These are phyloP conservation scores for Drosophila serrata DNA, from an alignment of 1,140 invertebrate species.

Conservation along the genomic window DNA sequence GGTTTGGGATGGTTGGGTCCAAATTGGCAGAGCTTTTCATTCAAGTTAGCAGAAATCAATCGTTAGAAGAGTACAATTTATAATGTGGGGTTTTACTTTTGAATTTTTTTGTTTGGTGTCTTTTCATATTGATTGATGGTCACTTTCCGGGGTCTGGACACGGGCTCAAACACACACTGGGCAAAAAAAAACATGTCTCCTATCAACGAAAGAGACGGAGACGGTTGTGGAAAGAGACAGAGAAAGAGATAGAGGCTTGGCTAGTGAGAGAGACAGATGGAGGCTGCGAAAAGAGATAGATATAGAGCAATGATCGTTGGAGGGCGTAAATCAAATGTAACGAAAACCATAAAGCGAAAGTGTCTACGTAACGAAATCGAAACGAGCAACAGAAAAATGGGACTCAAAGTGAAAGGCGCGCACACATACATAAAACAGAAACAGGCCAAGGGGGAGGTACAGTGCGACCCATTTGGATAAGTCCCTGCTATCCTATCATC, in stretches of 20 bases:
- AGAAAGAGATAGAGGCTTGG: conserved; percentile 5
- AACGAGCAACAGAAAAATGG: conserved; percentile 51
- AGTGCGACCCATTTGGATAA: conserved; percentile 6
- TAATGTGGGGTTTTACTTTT: conserved; percentile 55
- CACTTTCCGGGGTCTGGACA: conserved; percentile 54
- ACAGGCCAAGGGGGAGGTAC: conserved; percentile 16
- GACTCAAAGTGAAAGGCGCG: conserved; percentile 45
- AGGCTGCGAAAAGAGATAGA: conserved; percentile 32
- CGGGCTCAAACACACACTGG: conserved; percentile 32
- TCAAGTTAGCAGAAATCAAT: conserved; percentile 40
- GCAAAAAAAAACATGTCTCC: conserved; percentile 13
- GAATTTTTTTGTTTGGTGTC: conserved; percentile 38
- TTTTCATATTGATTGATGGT: conserved; percentile 26
- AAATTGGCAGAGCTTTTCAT: conserved; percentile 45
- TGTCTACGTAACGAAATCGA: conserved; percentile 45
- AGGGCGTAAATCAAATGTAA: conserved; percentile 42
- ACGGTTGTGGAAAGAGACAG: neutral
- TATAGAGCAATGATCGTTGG: conserved; percentile 39
- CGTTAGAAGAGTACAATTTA: conserved; percentile 18
- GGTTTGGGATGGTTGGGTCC: conserved; percentile 44
- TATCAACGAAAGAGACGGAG: conserved; percentile 8
- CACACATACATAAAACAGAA: conserved; percentile 48
- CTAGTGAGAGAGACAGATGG: conserved; percentile 10
- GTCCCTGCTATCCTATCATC: neutral
- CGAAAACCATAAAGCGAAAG: conserved; percentile 47